Base-by-base conservation (phyloP, 2,797 vertebrate genomes). In the Xerus rutilus region DNA sequence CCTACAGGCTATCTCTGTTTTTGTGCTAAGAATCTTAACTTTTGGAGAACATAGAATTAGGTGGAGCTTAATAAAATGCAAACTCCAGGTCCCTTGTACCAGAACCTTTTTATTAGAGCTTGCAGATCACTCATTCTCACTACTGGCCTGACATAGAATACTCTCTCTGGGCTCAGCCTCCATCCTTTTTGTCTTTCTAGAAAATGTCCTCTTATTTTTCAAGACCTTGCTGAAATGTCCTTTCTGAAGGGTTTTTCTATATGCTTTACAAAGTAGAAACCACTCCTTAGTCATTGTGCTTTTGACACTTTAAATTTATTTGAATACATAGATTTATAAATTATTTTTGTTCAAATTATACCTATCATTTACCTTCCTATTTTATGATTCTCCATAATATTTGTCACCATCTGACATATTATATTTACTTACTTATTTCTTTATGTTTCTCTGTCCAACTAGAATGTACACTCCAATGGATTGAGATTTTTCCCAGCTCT, bases 291-390 rank as follows among this genome's bases (percentile, higher is more conserved):
- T 88, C 52, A 86, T 5, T 54, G 30, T 54, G 11, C 13, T 30
- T 30, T 67, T 39, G 39, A 5, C 5, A 73, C 25, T 49, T 43
- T 23, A 49, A 88, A 70, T 74, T 93, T 70, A 39, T 69, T 25
- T 8, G 82, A 91, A 32, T 32, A 20, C 11, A 73, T 20, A 91
- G 5, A 70, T 83, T 96, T 62, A 62, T 30, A 76, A 88, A 82
- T 89, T 93, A 70, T n/a, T 91, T 86, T 32, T 69, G 14, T 83
- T 85, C 70, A 94, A 93, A 82, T 4, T 21, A 5, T 21, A 45
- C 21, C 17, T n/a, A 12, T 47, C 14, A 45, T n/a, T 7, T 6
- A 0, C 47, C n/a, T 49, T 87, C 17, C 18, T 87, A 3, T n/a
- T 76, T 92, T 87, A 32, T 67, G 28, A 86, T 77, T 91, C 23